Evolutionary conservation across 2,888 invertebrate genomes (phyloP), one percentile per base, ranked within the genome.

Genomic region (Ectemnius cavifrons): DNA sequence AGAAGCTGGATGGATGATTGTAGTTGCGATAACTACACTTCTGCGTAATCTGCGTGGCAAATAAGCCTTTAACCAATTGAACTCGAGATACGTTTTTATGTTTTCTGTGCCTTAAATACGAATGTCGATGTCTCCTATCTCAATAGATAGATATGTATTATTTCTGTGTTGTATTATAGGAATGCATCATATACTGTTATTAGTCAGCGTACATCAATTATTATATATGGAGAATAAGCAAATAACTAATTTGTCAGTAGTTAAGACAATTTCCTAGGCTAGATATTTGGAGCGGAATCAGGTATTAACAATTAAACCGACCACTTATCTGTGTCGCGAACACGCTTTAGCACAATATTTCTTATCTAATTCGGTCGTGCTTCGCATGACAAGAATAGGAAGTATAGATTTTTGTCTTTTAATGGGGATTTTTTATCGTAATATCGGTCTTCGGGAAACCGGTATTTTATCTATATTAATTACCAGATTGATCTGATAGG

Each of bases 361-460:
- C 61, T 65, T 72, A 75, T 65, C 71, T 62, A 59, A 56, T 20
- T 74, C 58, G 58, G 14, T 27, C 20, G 57, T 63, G 56, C 3
- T 16, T 47, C 2, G 20, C 16, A 11, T 8, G 2, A 47, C 0
- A 14, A n/a, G 37, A 11, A 23, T 20, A 16, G 27, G 47, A 52
- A 28, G 16, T 0, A 16, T 23, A 27, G 28, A 20, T 45, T 49
- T 11, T 37, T 5, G 0, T 52, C n/a, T n/a, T 63, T 47, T 28
- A 63, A 63, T 14, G 13, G 13, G 11, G 37, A 37, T 28, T 2
- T 59, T 59, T 65, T 67, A 67, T 76, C 58, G 6, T 59, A 56
- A 28, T 37, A 2, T 2, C 18, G 62, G 46, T 62, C 62, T 63
- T 45, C 20, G 56, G 0, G 14, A 23, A 59, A 60, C 20, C 27